Percentiles rank a stretch among this genome's conserved stretches.
Conservation (phyloP, 2,113 vertebrate species). For the Myiagra hebetior region DNA sequence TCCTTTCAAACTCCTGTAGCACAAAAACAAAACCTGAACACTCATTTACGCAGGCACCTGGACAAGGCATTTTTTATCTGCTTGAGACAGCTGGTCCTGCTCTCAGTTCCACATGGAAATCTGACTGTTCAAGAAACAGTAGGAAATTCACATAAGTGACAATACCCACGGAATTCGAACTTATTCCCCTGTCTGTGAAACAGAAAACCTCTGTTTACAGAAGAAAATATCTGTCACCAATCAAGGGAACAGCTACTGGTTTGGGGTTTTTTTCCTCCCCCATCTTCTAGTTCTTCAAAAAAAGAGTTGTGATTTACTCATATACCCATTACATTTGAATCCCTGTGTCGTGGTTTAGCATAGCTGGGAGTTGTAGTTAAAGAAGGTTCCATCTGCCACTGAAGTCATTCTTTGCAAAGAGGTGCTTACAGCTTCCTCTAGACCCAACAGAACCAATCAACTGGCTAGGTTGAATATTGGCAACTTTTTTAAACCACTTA, state of each 20-base stretch:
- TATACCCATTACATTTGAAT: neutral
- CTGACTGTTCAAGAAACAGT: neutral
- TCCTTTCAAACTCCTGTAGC: neutral
- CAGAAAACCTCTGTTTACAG: neutral
- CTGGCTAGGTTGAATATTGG: too few species aligned
- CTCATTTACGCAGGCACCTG: neutral
- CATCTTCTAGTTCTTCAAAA: neutral
- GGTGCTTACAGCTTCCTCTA: too few species aligned
- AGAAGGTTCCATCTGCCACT: too few species aligned
- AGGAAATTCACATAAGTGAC: neutral
- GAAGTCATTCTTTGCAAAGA: too few species aligned
- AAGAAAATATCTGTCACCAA: neutral
- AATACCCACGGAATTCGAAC: neutral
- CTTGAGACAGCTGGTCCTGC: neutral
- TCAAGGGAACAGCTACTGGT: neutral
- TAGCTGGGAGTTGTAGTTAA: too few species aligned
- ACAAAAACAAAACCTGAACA: neutral
- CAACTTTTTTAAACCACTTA: too few species aligned
- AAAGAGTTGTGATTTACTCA: neutral
- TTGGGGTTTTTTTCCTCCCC: accelerated
- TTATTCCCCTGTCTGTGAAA: neutral
- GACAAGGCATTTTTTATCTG: neutral
- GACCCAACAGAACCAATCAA: too few species aligned
- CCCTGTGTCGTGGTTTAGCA: too few species aligned
- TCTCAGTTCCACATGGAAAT: neutral